Conservation (phyloP, 2,888 invertebrate species). For the Eilema caniola region DNA sequence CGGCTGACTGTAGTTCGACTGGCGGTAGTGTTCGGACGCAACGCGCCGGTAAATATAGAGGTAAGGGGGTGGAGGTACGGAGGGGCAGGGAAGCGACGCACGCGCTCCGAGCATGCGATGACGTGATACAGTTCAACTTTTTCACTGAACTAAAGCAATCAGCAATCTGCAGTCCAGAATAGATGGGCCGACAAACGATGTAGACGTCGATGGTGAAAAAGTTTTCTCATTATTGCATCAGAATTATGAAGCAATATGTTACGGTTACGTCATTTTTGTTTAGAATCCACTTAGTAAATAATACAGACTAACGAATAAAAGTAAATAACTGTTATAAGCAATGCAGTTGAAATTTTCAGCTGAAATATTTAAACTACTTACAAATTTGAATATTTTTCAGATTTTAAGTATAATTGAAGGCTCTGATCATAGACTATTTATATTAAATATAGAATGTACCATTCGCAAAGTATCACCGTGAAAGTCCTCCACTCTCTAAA, state of each 20-base stretch:
- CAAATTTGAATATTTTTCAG: background rate
- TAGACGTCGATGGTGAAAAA: constrained; percentile 7
- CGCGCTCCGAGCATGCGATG: constrained; percentile 71
- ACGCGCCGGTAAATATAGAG: constrained; percentile 65
- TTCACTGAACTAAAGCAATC: constrained; percentile 60
- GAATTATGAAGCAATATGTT: background rate
- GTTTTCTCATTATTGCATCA: background rate
- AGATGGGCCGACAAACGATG: constrained; percentile 23
- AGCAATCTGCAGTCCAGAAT: constrained; percentile 46
- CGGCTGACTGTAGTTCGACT: constrained; percentile 54
- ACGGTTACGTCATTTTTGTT: background rate
- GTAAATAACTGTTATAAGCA: background rate
- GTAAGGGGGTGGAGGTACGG: constrained; percentile 40
- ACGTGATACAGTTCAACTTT: constrained; percentile 66
- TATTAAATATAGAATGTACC: too few relatives aligned
- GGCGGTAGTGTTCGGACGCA: constrained; percentile 46
- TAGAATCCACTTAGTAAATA: background rate
- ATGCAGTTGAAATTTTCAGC: background rate
- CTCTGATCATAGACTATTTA: too few relatives aligned
- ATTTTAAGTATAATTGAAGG: too few relatives aligned
- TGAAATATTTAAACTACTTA: background rate
- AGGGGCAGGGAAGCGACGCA: constrained; percentile 53
- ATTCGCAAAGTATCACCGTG: too few relatives aligned
- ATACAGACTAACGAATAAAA: background rate
- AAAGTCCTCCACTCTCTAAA: too few relatives aligned